These are phyloP conservation scores for Macroramphosus scolopax DNA, from an alignment of 2,797 vertebrate species.

Conservation along the genomic window DNA sequence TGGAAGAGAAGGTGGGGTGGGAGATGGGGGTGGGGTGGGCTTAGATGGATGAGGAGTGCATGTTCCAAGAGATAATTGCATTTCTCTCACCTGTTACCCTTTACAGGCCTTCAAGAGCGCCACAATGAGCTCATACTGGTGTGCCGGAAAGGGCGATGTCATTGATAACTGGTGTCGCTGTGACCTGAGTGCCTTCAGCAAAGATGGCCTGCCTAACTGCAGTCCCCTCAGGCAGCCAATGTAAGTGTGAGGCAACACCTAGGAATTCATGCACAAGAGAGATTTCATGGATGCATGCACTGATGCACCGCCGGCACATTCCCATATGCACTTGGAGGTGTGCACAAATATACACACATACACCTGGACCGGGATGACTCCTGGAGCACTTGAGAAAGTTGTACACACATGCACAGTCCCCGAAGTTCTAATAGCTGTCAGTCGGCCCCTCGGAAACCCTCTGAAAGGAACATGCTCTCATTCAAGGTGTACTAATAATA, in stretches of 20 bases:
- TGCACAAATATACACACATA: conserved; percentile 5
- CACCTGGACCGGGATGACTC: conserved; percentile 22
- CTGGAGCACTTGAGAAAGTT: conserved; percentile 48
- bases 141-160: conserved; percentile 96
- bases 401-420: conserved; percentile 50
- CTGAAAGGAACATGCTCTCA: conserved; percentile 57
- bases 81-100: conserved; percentile 77
- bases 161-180: conserved; percentile 99
- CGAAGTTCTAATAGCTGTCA: conserved; percentile 73
- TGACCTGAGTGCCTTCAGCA: conserved; percentile 93
- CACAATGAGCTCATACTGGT: conserved; percentile 99
- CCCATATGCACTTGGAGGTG: conserved; percentile 17
- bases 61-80: conserved; percentile 75
- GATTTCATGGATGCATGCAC: conserved; percentile 56
- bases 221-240: conserved; percentile 90
- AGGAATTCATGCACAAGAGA: conserved; percentile 54
- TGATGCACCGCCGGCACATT: conserved; percentile 34
- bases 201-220: conserved; percentile 94
- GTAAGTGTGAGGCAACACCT: conserved; percentile 81
- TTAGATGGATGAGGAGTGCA: conserved; percentile 43
- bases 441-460: conserved; percentile 55
- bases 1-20: conserved; percentile 18
- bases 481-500: conserved; percentile 68
- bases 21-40: conserved; percentile 35
- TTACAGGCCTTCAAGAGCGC: conserved; percentile 92